A percentile compares a stretch with the other conserved stretches of the same genome.
These are phyloP conservation scores for Rhombomys opimus DNA, from an alignment of 2,113 vertebrate genomes.

Conservation along the genomic window DNA sequence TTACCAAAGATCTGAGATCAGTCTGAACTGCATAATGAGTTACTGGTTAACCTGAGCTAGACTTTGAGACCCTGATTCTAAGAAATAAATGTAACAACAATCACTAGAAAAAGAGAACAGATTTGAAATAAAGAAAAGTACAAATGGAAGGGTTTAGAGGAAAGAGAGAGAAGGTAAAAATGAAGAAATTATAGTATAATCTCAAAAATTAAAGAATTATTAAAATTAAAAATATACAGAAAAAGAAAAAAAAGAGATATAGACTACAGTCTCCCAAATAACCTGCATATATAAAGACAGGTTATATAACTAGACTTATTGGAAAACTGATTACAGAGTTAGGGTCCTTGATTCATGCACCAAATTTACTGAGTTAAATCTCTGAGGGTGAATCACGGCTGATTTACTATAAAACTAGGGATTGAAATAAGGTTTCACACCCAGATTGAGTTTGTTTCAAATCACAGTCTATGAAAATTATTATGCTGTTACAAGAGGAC, in stretches of 20 bases:
- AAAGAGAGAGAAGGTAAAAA: neutral
- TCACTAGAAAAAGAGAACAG: neutral
- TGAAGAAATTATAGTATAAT: neutral
- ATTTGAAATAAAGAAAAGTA: neutral
- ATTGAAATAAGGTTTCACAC: neutral
- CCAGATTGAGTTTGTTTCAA: neutral
- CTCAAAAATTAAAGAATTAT: neutral
- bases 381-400: neutral
- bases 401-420: neutral
- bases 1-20: neutral
- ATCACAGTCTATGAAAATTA: neutral
- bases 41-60: neutral
- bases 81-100: neutral
- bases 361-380: constrained; percentile 14
- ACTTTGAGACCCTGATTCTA: neutral
- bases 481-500: neutral
- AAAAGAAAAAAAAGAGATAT: neutral
- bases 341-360: neutral
- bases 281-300: neutral
- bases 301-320: neutral
- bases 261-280: neutral
- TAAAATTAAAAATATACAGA: too few relatives aligned
- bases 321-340: neutral
- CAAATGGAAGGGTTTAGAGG: too few relatives aligned
- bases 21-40: neutral